phyloP scores from a whole-genome alignment of 2,888 invertebrate species.

The Pollenia griseotomentosa region DNA sequence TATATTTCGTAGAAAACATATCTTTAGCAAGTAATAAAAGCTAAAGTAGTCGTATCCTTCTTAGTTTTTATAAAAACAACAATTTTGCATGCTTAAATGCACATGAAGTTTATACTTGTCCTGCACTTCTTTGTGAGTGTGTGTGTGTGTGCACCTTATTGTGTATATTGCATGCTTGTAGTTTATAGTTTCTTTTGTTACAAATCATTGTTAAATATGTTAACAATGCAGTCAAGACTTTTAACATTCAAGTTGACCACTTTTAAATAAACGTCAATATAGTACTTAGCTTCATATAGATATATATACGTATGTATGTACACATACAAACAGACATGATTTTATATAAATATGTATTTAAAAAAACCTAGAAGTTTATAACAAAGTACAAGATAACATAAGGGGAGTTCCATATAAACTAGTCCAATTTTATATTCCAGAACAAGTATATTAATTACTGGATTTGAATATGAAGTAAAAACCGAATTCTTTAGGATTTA shows the following conservation, averaged over 20 bases:
- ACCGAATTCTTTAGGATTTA: too few relatives aligned
- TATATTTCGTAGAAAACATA: constrained; percentile 19
- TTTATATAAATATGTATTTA: not conserved
- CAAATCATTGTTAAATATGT: constrained; percentile 65
- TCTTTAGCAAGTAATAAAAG: constrained; percentile 53
- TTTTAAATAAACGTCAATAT: constrained; percentile 67
- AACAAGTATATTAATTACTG: too few relatives aligned
- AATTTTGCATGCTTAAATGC: constrained; percentile 58
- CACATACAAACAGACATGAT: not conserved
- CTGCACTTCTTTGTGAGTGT: not conserved
- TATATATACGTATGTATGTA: not conserved
- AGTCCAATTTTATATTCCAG: too few relatives aligned
- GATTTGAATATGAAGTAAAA: too few relatives aligned
- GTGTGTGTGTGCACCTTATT: constrained; percentile 11
- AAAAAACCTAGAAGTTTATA: too few relatives aligned
- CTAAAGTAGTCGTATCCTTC: constrained; percentile 52
- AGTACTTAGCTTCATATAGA: not conserved
- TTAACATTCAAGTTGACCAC: constrained; percentile 72
- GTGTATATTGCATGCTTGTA: constrained; percentile 50
- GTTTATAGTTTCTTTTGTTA: constrained; percentile 63
- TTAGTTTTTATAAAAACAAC: constrained; percentile 31
- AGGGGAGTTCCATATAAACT: too few relatives aligned
- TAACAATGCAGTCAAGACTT: constrained; percentile 71
- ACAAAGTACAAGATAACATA: not conserved
- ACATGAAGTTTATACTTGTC: constrained; percentile 31